Percentiles rank a stretch among this genome's conserved stretches.
phyloP scores from a whole-genome alignment of 1,140 invertebrate species.

The Apis laboriosa region DNA sequence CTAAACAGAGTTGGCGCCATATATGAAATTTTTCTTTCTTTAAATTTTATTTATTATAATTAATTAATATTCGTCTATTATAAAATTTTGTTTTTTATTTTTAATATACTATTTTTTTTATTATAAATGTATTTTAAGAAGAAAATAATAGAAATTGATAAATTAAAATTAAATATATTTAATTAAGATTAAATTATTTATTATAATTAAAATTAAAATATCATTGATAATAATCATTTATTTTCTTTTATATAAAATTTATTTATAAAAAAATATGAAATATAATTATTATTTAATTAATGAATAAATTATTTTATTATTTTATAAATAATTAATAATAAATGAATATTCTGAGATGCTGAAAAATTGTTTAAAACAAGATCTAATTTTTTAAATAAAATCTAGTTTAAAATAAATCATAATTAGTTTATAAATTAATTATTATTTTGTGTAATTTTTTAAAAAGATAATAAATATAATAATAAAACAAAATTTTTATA shows the following conservation, averaged over 20 bases:
- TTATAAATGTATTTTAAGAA: background rate
- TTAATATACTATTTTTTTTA: background rate
- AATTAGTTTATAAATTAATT: background rate
- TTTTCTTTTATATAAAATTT: background rate
- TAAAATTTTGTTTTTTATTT: no score
- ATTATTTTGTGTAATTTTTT: background rate
- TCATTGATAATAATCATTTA: background rate
- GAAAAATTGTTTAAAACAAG: background rate
- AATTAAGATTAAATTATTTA: background rate
- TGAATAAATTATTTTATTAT: background rate
- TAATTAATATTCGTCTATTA: background rate
- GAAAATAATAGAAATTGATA: background rate
- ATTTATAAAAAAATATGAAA: background rate
- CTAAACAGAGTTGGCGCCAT: slow-evolving; percentile 6
- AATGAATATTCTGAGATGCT: background rate
- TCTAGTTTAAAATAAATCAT: no score
- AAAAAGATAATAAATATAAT: no score
- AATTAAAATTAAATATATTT: background rate
- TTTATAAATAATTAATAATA: background rate
- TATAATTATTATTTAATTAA: background rate
- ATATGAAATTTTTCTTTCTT: background rate
- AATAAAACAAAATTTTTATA: background rate
- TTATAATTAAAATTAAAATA: background rate
- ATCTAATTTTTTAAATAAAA: no score
- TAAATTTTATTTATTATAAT: background rate